Percentiles rank a stretch among this genome's conserved stretches.
Conservation (phyloP, 2,113 vertebrate genomes). For the Stomatorhinus ivindoensis region DNA sequence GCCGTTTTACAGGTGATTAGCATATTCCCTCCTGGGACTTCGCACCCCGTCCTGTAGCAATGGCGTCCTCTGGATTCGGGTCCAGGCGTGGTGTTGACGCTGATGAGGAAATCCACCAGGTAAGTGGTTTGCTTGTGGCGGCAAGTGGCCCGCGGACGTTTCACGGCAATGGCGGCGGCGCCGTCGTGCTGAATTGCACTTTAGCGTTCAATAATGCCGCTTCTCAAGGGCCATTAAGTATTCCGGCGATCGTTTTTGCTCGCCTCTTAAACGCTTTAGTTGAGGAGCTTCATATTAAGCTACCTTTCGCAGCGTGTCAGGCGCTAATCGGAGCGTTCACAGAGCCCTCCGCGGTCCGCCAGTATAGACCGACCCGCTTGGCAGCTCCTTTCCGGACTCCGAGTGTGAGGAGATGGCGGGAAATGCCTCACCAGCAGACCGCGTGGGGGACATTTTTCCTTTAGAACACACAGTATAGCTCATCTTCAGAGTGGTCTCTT, state of each 20-base stretch:
- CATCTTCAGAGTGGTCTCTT: not conserved
- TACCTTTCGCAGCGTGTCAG: not conserved
- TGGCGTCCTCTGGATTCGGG: slow-evolving; percentile 16
- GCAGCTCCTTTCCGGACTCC: not conserved
- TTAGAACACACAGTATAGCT: not conserved
- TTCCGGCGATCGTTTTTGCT: not conserved
- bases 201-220: not conserved
- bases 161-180: not conserved
- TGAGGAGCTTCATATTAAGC: not conserved
- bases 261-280: not conserved
- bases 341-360: not conserved
- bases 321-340: not conserved
- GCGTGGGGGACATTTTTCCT: not conserved
- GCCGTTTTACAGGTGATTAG: slow-evolving; percentile 51
- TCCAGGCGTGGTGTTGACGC: not conserved
- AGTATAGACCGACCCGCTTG: not conserved
- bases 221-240: not conserved
- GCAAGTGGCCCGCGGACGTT: not conserved
- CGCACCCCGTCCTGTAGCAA: slow-evolving; percentile 22
- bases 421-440: not conserved
- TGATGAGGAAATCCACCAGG: not conserved
- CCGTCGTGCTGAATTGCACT: not conserved
- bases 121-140: not conserved
- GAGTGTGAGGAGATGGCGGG: not conserved
- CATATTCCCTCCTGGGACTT: slow-evolving; percentile 39